These are phyloP conservation scores for Dusona sp. DNA, from an alignment of 2,888 invertebrate genomes.

Conservation along the genomic window DNA sequence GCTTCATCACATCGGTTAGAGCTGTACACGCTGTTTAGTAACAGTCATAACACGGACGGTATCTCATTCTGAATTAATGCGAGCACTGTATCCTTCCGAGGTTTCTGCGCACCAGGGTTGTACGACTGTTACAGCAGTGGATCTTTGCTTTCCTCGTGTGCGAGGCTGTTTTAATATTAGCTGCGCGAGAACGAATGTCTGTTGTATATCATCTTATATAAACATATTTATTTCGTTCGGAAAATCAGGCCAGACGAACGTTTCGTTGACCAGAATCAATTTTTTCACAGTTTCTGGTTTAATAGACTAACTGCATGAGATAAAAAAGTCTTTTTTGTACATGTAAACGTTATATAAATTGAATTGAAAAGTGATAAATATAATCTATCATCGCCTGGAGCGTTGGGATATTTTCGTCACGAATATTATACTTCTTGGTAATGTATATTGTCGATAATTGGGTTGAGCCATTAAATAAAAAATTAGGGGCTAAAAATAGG, in stretches of 20 bases:
- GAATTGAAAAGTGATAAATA: not conserved
- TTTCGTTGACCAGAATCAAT: conserved; percentile 6
- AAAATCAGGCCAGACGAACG: conserved; percentile 51
- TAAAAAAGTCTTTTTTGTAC: not conserved
- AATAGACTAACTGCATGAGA: not conserved
- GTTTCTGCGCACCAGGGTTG: conserved; percentile 16
- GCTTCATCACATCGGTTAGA: conserved; percentile 58
- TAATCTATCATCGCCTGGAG: not conserved
- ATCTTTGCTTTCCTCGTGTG: conserved; percentile 36
- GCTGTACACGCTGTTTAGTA: conserved; percentile 58
- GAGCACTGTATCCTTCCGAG: conserved; percentile 56
- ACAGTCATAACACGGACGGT: conserved; percentile 64
- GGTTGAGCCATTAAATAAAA: too few species aligned
- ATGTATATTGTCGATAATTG: not conserved
- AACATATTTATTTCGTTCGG: not conserved
- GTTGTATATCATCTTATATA: conserved; percentile 69
- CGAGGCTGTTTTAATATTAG: conserved; percentile 64
- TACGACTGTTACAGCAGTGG: conserved; percentile 54
- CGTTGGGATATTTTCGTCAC: not conserved
- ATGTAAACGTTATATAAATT: not conserved
- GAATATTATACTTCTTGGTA: not conserved
- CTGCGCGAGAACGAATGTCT: conserved; percentile 61
- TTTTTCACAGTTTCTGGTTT: not conserved
- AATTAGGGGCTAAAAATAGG: not conserved
- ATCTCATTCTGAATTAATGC: conserved; percentile 68